Evolutionary conservation across 2,888 invertebrate species (phyloP).

Genomic region (Penaeus monodon): DNA sequence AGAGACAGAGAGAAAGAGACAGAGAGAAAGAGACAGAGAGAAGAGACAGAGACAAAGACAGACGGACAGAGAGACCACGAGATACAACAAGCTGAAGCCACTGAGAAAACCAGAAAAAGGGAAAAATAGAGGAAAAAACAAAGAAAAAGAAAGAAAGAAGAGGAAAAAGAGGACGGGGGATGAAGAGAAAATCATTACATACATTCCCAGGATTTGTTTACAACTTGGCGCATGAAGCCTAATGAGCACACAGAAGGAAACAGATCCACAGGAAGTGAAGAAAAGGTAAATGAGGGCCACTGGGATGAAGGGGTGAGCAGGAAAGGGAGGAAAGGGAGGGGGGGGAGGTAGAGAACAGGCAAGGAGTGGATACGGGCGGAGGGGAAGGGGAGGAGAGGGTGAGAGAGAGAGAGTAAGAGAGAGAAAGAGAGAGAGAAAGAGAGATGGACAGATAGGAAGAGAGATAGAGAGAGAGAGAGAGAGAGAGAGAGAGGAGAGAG

Average conservation of each 20-base stretch:
- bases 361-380: not conserved
- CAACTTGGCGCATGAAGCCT: too few species aligned
- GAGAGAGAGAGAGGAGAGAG: not conserved
- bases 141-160: not conserved
- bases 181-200: not conserved
- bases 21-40: not conserved
- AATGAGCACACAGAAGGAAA: too few species aligned
- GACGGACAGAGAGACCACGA: not conserved
- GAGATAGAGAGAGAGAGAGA: not conserved
- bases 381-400: not conserved
- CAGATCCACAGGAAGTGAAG: too few species aligned
- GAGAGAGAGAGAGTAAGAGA: not conserved
- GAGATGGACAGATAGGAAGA: rapidly evolving
- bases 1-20: not conserved
- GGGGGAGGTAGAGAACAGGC: not conserved
- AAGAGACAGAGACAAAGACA: not conserved
- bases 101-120: not conserved
- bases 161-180: not conserved
- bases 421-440: not conserved
- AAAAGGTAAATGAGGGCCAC: not conserved
- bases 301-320: not conserved
- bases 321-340: not conserved
- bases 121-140: not conserved
- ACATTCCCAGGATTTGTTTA: not conserved
- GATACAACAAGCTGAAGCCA: too few species aligned